Conservation (phyloP, 2,888 invertebrate genomes). For the Heliconius charithonia region DNA sequence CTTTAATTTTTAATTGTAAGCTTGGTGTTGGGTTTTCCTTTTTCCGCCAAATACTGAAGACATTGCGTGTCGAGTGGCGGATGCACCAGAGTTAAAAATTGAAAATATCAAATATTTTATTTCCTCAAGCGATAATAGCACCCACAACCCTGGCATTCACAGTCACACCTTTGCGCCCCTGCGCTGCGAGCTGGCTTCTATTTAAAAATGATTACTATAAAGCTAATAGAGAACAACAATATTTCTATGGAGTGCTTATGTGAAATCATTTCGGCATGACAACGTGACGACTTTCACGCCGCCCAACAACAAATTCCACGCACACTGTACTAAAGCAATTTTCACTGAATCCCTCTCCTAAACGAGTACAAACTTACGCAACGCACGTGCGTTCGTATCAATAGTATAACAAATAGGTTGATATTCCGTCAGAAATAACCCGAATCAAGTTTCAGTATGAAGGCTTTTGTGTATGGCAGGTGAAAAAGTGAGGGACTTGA, state of each 20-base stretch:
- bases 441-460: conserved; percentile 82
- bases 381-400: conserved; percentile 81
- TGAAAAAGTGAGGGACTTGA: conserved; percentile 83
- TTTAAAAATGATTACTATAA: not conserved
- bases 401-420: conserved; percentile 84
- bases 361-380: conserved; percentile 81
- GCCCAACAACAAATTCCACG: conserved; percentile 77
- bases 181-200: too few species aligned
- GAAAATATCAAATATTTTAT: too few species aligned
- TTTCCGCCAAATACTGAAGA: too few species aligned
- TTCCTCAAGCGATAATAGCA: too few species aligned
- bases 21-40: too few species aligned
- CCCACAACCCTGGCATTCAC: too few species aligned
- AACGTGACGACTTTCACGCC: conserved; percentile 18
- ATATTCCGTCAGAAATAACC: conserved; percentile 84
- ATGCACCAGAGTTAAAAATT: too few species aligned
- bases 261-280: conserved; percentile 48
- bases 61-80: too few species aligned
- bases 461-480: conserved; percentile 84
- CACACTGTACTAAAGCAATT: conserved; percentile 79
- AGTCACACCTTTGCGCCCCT: too few species aligned
- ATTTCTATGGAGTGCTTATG: conserved; percentile 1
- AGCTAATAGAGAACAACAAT: not conserved
- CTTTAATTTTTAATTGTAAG: too few species aligned
- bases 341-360: conserved; percentile 80